Conservation (phyloP, 2,888 invertebrate species). For the Poecilus cupreus region DNA sequence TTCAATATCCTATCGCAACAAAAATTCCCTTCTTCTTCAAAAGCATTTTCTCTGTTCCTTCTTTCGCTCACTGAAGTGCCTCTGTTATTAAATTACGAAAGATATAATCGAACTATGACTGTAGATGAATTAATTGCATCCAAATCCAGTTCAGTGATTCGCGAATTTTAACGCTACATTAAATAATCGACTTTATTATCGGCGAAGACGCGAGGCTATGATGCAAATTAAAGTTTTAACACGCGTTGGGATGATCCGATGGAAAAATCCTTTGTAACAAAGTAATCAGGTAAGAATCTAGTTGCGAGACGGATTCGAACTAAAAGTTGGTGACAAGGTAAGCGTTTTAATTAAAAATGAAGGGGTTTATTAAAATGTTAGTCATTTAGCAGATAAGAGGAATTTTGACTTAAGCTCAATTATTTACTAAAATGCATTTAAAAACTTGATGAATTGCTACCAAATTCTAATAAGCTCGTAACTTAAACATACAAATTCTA, state of each 20-base stretch:
- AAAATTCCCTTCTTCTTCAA: neutral
- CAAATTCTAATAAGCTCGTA: no score
- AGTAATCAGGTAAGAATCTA: slow-evolving; percentile 46
- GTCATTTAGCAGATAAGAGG: neutral
- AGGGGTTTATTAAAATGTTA: neutral
- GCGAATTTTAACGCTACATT: slow-evolving; percentile 44
- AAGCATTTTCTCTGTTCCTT: neutral
- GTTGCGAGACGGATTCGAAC: neutral
- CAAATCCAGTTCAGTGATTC: slow-evolving; percentile 21
- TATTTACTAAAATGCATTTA: no score
- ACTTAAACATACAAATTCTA: no score
- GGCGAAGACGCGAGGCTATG: neutral
- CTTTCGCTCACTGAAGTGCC: neutral
- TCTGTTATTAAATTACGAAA: neutral
- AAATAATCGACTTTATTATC: slow-evolving; percentile 38
- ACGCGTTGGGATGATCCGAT: neutral
- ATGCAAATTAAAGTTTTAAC: slow-evolving; percentile 32
- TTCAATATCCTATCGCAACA: neutral
- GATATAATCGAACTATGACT: slow-evolving; percentile 26
- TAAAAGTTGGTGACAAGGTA: neutral
- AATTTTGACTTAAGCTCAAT: no score
- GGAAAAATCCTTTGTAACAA: slow-evolving; percentile 39
- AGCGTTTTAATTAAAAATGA: slow-evolving; percentile 14
- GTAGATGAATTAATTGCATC: slow-evolving; percentile 49
- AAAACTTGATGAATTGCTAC: no score